Percentiles rank a stretch among this genome's conserved stretches.
phyloP scores from a whole-genome alignment of 2,113 vertebrate genomes.

The Holacanthus passer region DNA sequence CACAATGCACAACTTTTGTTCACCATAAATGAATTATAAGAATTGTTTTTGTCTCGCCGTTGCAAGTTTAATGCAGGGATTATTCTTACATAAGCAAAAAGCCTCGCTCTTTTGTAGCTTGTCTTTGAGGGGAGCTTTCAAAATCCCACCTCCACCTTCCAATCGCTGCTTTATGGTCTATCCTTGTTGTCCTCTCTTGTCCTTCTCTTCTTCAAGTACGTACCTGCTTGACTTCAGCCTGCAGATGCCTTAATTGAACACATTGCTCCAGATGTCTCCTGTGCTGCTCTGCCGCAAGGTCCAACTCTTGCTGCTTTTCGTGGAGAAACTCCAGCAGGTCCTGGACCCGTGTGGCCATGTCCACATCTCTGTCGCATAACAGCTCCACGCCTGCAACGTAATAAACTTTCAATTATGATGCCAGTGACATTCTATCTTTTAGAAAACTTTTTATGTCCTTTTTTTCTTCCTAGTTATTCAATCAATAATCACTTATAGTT shows the following conservation, averaged over 20 bases:
- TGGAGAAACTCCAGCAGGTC: conserved; percentile 97
- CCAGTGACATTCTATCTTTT: not conserved
- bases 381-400: conserved; percentile 91
- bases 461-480: not conserved
- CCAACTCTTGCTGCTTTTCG: conserved; percentile 98
- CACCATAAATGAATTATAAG: not conserved
- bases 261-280: conserved; percentile 97
- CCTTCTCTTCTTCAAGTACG: not conserved
- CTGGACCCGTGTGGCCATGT: conserved; percentile 97
- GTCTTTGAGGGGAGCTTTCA: not conserved
- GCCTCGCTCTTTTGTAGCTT: not conserved
- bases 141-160: not conserved
- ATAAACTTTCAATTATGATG: not conserved
- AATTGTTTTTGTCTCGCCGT: not conserved
- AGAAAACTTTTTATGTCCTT: not conserved
- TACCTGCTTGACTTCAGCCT: conserved; percentile 98
- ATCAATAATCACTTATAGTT: not conserved
- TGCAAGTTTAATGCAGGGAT: not conserved
- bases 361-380: conserved; percentile 95
- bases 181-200: not conserved
- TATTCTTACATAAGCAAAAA: not conserved
- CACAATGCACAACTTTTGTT: not conserved
- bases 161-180: not conserved
- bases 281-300: conserved; percentile 93
- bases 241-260: conserved; percentile 95